Conservation (phyloP, 1,140 invertebrate genomes). For the Leguminivora glycinivorella region DNA sequence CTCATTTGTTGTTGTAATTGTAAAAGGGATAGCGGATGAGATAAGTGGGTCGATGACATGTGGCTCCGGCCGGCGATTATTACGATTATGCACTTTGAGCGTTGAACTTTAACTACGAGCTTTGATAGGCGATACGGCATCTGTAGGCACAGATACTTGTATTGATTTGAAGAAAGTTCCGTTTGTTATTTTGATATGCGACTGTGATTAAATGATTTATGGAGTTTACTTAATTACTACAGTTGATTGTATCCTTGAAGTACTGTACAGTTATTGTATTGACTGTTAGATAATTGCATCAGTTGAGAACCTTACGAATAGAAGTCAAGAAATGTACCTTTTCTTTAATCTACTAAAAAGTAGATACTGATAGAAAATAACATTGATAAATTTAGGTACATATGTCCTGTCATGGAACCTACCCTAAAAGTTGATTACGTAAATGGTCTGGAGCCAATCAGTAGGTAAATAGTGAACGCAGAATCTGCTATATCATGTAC, state of each 20-base stretch:
- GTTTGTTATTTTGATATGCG: background rate
- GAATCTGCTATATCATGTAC: too few relatives aligned
- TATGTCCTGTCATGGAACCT: too few relatives aligned
- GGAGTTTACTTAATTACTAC: background rate
- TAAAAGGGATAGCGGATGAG: conserved; percentile 78
- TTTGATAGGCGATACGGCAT: conserved; percentile 33
- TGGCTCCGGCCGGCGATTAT: conserved; percentile 72
- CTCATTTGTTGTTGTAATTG: conserved; percentile 79
- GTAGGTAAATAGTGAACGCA: too few relatives aligned
- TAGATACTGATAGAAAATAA: too few relatives aligned
- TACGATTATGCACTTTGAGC: conserved; percentile 78
- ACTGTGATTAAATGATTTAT: conserved; percentile 13
- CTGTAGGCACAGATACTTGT: conserved; percentile 4
- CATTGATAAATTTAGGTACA: background rate
- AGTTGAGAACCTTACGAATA: background rate
- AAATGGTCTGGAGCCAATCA: too few relatives aligned
- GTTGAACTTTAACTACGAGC: conserved; percentile 74
- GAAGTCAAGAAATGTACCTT: background rate
- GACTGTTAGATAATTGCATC: background rate
- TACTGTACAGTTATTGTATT: background rate
- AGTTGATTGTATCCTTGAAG: conserved; percentile 1
- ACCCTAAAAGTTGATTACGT: too few relatives aligned
- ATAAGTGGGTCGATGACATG: conserved; percentile 77
- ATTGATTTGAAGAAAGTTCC: conserved; percentile 23
- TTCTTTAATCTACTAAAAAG: background rate